Evolutionary conservation across 2,888 invertebrate species (phyloP).

Genomic region (Cancer borealis): DNA sequence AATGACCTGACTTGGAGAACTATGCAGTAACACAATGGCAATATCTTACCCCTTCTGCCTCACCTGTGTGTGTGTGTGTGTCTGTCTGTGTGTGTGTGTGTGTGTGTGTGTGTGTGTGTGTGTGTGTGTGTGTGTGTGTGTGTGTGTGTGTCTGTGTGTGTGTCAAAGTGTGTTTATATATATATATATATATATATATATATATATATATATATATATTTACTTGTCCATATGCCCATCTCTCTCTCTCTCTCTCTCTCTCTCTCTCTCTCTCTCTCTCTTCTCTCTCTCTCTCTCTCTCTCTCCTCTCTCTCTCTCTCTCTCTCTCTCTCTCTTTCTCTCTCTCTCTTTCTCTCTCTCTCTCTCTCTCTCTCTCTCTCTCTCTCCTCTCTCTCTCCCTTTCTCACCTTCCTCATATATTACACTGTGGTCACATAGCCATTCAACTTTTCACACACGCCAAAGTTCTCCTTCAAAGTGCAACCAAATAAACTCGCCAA

Average conservation of each 20-base stretch:
- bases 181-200: background rate
- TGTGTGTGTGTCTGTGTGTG: background rate
- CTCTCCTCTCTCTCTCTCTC: slow-evolving; percentile 10
- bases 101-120: background rate
- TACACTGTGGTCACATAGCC: background rate
- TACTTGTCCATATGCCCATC: background rate
- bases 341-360: no score
- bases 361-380: slow-evolving; percentile 17
- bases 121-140: slow-evolving; percentile 20
- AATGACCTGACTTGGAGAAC: background rate
- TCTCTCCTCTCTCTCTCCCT: slow-evolving; percentile 20
- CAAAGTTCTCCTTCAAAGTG: background rate
- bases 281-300: slow-evolving; percentile 20
- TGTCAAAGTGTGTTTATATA: background rate
- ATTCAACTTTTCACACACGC: background rate
- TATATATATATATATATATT: background rate
- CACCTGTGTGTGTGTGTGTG: background rate
- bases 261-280: slow-evolving; percentile 9
- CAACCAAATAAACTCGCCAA: background rate
- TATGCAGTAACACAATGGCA: background rate
- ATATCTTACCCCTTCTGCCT: background rate
- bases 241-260: background rate
- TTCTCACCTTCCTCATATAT: background rate
- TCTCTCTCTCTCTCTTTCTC: no score
- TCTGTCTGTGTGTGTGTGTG: slow-evolving; percentile 14